Percentiles rank a stretch among this genome's conserved stretches.
These are phyloP conservation scores for Cryptotis parvus DNA, from an alignment of 2,113 vertebrate species.

Conservation along the genomic window DNA sequence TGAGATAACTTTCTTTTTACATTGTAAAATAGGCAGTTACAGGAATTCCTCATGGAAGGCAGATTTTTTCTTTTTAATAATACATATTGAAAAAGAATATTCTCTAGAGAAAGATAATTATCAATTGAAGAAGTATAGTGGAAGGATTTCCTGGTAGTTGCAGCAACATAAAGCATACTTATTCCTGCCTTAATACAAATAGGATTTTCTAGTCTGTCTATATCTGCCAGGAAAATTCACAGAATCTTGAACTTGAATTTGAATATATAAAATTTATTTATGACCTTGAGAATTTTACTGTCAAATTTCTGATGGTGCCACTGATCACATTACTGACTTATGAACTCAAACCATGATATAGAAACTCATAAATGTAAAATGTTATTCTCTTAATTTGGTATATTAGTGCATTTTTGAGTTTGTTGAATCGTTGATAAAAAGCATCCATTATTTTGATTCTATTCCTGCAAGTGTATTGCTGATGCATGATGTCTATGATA, in stretches of 20 bases:
- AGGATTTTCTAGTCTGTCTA: not conserved
- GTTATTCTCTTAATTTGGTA: not conserved
- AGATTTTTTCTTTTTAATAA: conserved; percentile 1
- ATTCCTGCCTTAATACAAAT: not conserved
- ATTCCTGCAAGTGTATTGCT: not conserved
- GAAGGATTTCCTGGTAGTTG: not conserved
- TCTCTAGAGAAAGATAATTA: not conserved
- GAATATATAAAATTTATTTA: not conserved
- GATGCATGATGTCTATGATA: rapidly evolving
- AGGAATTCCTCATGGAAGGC: not conserved
- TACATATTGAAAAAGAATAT: not conserved
- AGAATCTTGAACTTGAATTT: not conserved
- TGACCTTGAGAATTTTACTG: not conserved
- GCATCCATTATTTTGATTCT: not conserved
- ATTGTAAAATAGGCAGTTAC: not conserved
- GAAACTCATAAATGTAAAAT: conserved; percentile 2
- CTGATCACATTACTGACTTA: not conserved
- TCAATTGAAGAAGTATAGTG: not conserved
- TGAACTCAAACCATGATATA: not conserved
- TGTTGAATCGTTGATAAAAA: not conserved
- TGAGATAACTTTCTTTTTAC: not conserved
- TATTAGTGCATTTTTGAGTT: not conserved
- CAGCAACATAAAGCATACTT: not conserved
- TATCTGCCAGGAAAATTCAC: not conserved
- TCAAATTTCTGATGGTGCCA: not conserved